phyloP scores from a whole-genome alignment of 2,797 vertebrate genomes.

The Lepidocolaptes lacrymiger region DNA sequence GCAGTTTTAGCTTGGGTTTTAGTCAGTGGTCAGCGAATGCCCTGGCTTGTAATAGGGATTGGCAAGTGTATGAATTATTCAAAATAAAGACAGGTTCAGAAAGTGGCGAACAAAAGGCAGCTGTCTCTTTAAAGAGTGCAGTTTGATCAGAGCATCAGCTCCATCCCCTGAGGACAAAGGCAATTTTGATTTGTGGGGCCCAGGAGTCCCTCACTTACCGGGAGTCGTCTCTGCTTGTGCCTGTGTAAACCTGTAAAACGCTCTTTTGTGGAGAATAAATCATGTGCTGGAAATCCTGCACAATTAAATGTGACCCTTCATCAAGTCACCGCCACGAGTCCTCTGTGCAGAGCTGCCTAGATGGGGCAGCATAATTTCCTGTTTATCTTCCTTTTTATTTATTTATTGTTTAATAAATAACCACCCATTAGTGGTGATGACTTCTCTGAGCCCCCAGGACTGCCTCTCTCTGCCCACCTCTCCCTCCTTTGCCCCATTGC shows the following conservation, averaged over 20 bases:
- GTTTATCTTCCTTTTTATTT: background rate
- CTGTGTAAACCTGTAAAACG: conserved; percentile 58
- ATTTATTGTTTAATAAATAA: background rate
- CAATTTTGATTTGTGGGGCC: conserved; percentile 69
- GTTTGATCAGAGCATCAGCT: conserved; percentile 53
- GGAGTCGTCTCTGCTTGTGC: conserved; percentile 33
- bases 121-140: conserved; percentile 66
- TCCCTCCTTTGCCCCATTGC: background rate
- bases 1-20: background rate
- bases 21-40: conserved; percentile 8
- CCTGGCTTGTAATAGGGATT: background rate
- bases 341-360: background rate
- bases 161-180: conserved; percentile 62
- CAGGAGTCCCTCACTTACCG: conserved; percentile 53
- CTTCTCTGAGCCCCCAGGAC: conserved; percentile 4
- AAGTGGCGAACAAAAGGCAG: background rate
- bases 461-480: conserved; percentile 2
- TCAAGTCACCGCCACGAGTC: background rate
- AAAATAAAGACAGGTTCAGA: conserved; percentile 18
- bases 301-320: background rate
- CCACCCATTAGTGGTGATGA: background rate
- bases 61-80: conserved; percentile 16
- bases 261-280: conserved; percentile 61
- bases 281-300: background rate
- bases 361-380: background rate